phyloP scores from a whole-genome alignment of 1,140 invertebrate species.

The Scaptomyza montana region DNA sequence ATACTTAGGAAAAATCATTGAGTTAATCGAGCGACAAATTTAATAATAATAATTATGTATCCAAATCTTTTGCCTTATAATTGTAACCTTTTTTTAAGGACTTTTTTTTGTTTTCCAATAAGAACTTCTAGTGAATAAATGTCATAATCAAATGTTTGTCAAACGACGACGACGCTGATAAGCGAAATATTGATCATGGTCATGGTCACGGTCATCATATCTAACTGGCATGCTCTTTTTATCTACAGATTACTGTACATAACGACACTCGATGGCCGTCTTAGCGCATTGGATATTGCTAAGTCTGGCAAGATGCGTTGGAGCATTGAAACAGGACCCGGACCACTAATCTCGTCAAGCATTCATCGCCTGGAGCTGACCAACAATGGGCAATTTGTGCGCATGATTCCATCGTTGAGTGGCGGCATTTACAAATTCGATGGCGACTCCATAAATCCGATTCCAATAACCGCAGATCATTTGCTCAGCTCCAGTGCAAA shows the following conservation, averaged over 20 bases:
- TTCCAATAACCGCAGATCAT: constrained; percentile 93
- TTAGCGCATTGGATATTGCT: constrained; percentile 90
- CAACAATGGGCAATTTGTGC: constrained; percentile 92
- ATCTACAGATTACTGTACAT: constrained; percentile 89
- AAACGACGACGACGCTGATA: constrained; percentile 15
- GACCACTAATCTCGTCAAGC: constrained; percentile 91
- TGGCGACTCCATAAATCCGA: constrained; percentile 92
- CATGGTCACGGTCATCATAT: constrained; percentile 27
- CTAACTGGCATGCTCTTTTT: not conserved
- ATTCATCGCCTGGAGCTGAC: constrained; percentile 93
- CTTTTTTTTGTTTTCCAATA: not conserved
- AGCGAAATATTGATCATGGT: constrained; percentile 32
- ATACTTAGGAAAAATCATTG: too few relatives aligned
- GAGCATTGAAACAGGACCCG: constrained; percentile 89
- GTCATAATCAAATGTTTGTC: not conserved
- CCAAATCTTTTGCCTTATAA: too few relatives aligned
- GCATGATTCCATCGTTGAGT: constrained; percentile 95
- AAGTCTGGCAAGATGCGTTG: constrained; percentile 89
- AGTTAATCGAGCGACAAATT: too few relatives aligned
- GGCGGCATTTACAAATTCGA: constrained; percentile 96
- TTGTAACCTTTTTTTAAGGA: not conserved
- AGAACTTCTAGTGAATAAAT: not conserved
- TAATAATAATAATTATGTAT: too few relatives aligned
- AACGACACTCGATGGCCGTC: constrained; percentile 93
- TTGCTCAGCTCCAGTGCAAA: constrained; percentile 93